Evolutionary conservation across 2,888 invertebrate genomes (phyloP), one percentile per base, ranked within the genome.

Genomic region (Meloe dianella): DNA sequence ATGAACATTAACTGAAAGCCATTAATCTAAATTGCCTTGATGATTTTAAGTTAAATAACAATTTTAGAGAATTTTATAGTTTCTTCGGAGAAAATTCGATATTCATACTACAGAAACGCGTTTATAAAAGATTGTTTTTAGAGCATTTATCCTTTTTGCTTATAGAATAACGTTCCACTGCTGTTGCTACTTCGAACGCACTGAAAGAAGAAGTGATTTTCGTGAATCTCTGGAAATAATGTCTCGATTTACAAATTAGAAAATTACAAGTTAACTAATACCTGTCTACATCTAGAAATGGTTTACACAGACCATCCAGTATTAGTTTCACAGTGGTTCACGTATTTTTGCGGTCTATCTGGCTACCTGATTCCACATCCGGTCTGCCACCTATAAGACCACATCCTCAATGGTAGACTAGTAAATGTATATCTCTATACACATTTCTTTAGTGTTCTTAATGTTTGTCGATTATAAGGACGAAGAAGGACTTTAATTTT

Each of bases 341-440:
- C 82, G 82, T 82, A 80, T 65, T 73, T 71, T 71, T 81, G 83
- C 75, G 83, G 83, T 81, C 77, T 78, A 71, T 71, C 73, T 74
- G 77, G 80, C 82, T 82, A 82, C 82, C 82, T 82, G 82, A 80
- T 81, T 82, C 82, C 81, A 82, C 82, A 83, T 83, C 83, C 83
- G 83, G 83, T 79, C 79, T 77, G 69, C 76, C 78, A 79, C 76
- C 77, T 75, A 75, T 51, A 51, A 78, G 75, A 78, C 78, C 78
- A 80, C 80, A 80, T 80, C 80, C 80, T 79, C 74, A 70, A 68
- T 57, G 10, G 22, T 58, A 54, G 29, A 63, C 66, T 41, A 69
- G 66, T 68, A 66, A 60, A 60, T 57, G 65, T 61, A 64, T 65
- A 66, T 62, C 60, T 66, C 65, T 67, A 70, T 69, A 70, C 63